Conservation (phyloP, 1,140 invertebrate species). For the Muscidifurax raptorellus region DNA sequence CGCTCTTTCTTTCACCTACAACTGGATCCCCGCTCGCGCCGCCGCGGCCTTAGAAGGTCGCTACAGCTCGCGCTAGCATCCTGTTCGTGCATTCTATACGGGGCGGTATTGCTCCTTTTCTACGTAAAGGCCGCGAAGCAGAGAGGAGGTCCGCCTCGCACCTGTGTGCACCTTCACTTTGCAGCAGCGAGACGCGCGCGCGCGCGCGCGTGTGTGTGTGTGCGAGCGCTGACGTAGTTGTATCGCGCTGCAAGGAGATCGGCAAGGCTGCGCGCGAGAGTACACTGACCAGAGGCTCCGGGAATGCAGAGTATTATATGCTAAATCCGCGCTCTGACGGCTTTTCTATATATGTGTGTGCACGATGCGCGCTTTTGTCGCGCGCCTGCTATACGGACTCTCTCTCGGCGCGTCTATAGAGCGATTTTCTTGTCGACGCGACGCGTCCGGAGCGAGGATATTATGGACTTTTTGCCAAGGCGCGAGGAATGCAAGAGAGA, state of each 20-base stretch:
- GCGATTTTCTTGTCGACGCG: no score
- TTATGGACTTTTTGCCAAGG: no score
- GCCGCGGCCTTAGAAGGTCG: slow-evolving; percentile 69
- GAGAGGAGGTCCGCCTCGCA: neutral
- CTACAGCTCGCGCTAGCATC: slow-evolving; percentile 64
- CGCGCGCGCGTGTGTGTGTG: no score
- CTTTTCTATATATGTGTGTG: no score
- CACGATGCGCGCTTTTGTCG: no score
- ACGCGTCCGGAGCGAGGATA: no score
- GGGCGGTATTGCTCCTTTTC: neutral
- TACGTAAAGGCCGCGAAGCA: neutral
- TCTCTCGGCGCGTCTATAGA: no score
- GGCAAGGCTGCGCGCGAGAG: neutral
- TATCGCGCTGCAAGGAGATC: neutral
- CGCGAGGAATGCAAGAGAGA: neutral
- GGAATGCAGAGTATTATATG: neutral
- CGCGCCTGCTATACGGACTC: no score
- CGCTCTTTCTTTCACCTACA: slow-evolving; percentile 32
- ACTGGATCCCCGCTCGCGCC: slow-evolving; percentile 13
- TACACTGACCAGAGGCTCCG: neutral
- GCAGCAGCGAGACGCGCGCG: slow-evolving; percentile 2
- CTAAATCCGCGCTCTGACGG: no score
- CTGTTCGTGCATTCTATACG: slow-evolving; percentile 45
- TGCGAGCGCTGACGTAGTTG: neutral
- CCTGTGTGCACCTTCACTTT: slow-evolving; percentile 12